Conservation (phyloP, 2,888 invertebrate species). For the Blomia tropicalis region DNA sequence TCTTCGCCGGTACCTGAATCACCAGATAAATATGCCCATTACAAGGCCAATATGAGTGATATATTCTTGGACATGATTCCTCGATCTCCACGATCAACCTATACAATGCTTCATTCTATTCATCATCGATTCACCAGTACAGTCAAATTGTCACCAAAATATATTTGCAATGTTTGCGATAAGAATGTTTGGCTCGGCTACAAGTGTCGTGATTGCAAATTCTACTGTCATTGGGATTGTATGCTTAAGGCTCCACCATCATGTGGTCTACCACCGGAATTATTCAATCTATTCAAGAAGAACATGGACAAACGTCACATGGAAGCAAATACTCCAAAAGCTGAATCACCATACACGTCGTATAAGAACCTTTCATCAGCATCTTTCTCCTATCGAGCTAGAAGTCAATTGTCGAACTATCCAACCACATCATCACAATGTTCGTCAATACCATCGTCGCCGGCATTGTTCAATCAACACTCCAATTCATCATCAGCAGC, state of each 20-base stretch:
- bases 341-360: background rate
- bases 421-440: conserved; percentile 80
- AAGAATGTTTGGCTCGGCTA: conserved; percentile 59
- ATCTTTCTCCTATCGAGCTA: conserved; percentile 18
- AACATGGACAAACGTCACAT: conserved; percentile 28
- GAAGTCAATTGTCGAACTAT: conserved; percentile 18
- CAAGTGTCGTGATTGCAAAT: conserved; percentile 82
- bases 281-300: conserved; percentile 54
- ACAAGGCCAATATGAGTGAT: conserved; percentile 33
- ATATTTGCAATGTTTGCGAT: conserved; percentile 74
- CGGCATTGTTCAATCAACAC: conserved; percentile 45
- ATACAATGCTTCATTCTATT: conserved; percentile 69
- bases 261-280: conserved; percentile 68
- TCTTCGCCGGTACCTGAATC: conserved; percentile 34
- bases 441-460: conserved; percentile 87
- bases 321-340: background rate
- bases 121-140: conserved; percentile 70
- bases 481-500: background rate
- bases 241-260: conserved; percentile 56
- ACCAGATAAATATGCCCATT: conserved; percentile 29
- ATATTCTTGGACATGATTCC: conserved; percentile 36
- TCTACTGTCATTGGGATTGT: conserved; percentile 37
- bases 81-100: conserved; percentile 57
- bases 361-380: background rate
- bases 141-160: conserved; percentile 61